Evolutionary conservation across 2,797 vertebrate genomes (phyloP).

Genomic region (Carduelis carduelis): DNA sequence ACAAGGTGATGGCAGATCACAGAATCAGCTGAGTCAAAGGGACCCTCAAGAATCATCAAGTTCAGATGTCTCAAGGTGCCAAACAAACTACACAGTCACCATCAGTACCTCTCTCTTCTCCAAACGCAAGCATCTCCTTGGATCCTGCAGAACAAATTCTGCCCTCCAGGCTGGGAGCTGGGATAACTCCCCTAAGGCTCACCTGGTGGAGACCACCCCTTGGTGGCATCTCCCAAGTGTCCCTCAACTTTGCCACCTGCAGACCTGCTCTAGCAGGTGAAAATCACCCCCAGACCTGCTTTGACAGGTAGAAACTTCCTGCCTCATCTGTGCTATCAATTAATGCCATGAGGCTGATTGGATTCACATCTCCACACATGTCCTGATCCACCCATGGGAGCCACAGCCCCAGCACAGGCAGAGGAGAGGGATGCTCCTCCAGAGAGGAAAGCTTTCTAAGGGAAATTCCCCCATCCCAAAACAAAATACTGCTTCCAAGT

Average conservation of each 20-base stretch:
- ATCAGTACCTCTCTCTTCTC: background rate
- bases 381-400: background rate
- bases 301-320: background rate
- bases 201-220: background rate
- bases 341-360: background rate
- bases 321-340: background rate
- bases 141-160: background rate
- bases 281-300: background rate
- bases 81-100: background rate
- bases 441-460: background rate
- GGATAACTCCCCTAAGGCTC: background rate
- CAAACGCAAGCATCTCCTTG: background rate
- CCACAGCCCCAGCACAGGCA: background rate
- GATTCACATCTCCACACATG: rapidly evolving
- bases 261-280: background rate
- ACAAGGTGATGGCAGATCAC: background rate
- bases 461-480: background rate
- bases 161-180: background rate
- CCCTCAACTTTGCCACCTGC: background rate
- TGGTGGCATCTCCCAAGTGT: background rate
- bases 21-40: background rate
- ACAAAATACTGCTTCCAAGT: background rate
- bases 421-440: background rate
- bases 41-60: background rate
- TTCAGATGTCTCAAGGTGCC: background rate